Percentiles rank a stretch among this genome's conserved stretches.
Evolutionary conservation across 2,888 invertebrate species (phyloP).

Genomic region (Gymnosoma rotundatum): DNA sequence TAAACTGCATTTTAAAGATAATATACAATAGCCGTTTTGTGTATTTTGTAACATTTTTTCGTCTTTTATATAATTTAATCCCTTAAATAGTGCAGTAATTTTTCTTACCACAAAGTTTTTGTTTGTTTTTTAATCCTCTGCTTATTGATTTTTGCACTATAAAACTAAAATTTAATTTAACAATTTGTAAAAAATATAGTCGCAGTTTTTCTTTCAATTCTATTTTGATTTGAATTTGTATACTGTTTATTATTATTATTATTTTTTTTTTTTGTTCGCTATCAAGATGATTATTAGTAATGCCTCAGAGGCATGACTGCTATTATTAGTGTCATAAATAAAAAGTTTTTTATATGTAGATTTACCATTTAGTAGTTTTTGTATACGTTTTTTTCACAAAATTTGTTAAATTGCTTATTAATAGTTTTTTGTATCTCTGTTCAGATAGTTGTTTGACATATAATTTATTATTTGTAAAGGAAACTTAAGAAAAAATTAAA

Average conservation of each 20-base stretch:
- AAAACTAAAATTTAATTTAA: conserved; percentile 37
- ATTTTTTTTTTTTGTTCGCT: conserved; percentile 12
- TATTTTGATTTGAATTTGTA: conserved; percentile 17
- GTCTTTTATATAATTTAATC: background rate
- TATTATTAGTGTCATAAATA: conserved; percentile 67
- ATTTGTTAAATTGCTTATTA: no score
- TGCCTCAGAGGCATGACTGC: conserved; percentile 68
- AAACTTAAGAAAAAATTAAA: no score
- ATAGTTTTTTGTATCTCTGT: no score
- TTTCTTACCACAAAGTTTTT: background rate
- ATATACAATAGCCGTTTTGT: background rate
- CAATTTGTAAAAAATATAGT: conserved; percentile 2
- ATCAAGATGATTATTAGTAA: conserved; percentile 70
- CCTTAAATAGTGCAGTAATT: conserved; percentile 31
- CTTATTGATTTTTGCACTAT: conserved; percentile 34
- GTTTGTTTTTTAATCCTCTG: conserved; percentile 7
- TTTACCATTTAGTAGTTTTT: no score
- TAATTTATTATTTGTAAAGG: no score
- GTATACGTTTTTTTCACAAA: no score
- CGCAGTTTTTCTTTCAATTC: background rate
- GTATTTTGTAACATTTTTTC: background rate
- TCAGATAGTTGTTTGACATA: no score
- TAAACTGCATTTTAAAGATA: conserved; percentile 37
- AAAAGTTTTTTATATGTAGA: conserved; percentile 14
- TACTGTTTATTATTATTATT: conserved; percentile 15